phyloP scores from a whole-genome alignment of 2,797 vertebrate species.

The Sebastes hopkinsi region DNA sequence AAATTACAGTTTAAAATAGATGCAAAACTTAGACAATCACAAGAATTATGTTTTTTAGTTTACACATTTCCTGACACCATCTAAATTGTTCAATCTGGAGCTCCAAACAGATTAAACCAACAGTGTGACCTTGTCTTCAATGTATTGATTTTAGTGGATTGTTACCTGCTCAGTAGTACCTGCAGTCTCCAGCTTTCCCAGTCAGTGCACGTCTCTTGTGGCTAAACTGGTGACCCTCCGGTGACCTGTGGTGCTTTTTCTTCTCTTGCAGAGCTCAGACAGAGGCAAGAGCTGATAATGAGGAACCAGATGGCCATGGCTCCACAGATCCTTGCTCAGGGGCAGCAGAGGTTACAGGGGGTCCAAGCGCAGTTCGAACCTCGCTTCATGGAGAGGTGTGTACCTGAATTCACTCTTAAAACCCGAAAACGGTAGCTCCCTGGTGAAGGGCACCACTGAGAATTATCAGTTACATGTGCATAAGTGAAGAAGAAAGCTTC shows the following conservation, averaged over 20 bases:
- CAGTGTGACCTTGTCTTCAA: neutral
- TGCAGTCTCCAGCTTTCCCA: constrained; percentile 12
- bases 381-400: constrained; percentile 89
- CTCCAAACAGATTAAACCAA: neutral
- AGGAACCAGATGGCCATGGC: constrained; percentile 93
- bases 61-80: neutral
- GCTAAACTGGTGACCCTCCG: neutral
- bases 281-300: constrained; percentile 90
- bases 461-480: neutral
- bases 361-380: constrained; percentile 88
- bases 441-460: neutral
- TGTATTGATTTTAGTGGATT: neutral
- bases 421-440: neutral
- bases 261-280: constrained; percentile 85
- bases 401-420: constrained; percentile 15
- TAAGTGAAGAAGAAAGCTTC: neutral
- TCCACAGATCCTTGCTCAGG: constrained; percentile 86
- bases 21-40: neutral
- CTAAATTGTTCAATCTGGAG: neutral
- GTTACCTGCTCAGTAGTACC: neutral
- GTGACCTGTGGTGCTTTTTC: constrained; percentile 10
- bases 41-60: neutral
- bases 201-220: constrained; percentile 12
- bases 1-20: neutral
- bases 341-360: constrained; percentile 88